A percentile compares a stretch with the other conserved stretches of the same genome.
Conservation (phyloP, 1,140 invertebrate species). For the Hestina assimilis region DNA sequence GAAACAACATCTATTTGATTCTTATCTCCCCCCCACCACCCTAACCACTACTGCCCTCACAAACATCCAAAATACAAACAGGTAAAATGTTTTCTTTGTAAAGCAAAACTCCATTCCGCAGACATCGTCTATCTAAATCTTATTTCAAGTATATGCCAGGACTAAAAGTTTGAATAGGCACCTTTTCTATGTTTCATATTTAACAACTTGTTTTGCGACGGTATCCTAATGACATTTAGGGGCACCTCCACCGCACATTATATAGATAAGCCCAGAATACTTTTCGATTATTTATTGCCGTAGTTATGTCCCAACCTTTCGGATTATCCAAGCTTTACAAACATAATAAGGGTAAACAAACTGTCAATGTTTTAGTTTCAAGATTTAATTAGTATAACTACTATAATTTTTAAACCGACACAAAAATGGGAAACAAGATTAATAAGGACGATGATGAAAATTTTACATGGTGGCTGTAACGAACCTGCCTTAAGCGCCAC, state of each 20-base stretch:
- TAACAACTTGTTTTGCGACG: too few species aligned
- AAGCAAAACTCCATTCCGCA: slow-evolving; percentile 56
- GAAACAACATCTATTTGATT: slow-evolving; percentile 78
- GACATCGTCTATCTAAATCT: slow-evolving; percentile 36
- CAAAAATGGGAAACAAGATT: too few species aligned
- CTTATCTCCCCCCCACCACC: slow-evolving; percentile 62
- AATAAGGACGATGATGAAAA: too few species aligned
- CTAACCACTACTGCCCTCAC: slow-evolving; percentile 39
- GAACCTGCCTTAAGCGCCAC: too few species aligned
- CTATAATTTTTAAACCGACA: too few species aligned
- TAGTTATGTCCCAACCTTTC: slow-evolving; percentile 35
- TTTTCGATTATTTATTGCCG: slow-evolving; percentile 38
- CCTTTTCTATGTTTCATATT: slow-evolving; percentile 27
- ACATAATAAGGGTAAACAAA: slow-evolving; percentile 21
- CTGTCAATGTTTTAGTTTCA: slow-evolving; percentile 7
- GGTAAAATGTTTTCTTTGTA: slow-evolving; percentile 62
- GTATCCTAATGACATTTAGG: slow-evolving; percentile 37
- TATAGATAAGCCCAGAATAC: slow-evolving; percentile 36
- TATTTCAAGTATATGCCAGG: slow-evolving; percentile 22
- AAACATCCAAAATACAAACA: slow-evolving; percentile 61
- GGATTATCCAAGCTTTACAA: slow-evolving; percentile 31
- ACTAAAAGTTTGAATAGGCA: slow-evolving; percentile 17
- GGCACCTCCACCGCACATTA: slow-evolving; percentile 26
- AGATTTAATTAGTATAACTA: too few species aligned
- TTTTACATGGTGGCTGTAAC: too few species aligned